These are phyloP conservation scores for Crocuta crocuta DNA, from an alignment of 2,113 vertebrate species.

Conservation along the genomic window DNA sequence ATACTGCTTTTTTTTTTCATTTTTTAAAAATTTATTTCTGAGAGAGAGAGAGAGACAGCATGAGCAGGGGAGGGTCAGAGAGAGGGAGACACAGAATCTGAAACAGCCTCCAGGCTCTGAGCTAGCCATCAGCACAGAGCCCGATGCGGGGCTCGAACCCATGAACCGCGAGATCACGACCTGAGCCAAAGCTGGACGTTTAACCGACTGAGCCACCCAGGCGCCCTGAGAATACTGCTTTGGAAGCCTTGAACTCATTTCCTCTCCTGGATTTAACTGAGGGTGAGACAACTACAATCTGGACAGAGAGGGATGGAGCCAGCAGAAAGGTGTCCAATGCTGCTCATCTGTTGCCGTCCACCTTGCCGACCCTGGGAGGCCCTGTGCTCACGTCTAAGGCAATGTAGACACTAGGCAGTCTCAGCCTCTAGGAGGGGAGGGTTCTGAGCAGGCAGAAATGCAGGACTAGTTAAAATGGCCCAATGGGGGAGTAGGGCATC, in stretches of 20 bases:
- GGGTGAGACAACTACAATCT: not conserved
- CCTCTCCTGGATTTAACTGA: not conserved
- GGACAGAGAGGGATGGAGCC: not conserved
- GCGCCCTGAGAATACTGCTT: not conserved
- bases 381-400: rapidly evolving
- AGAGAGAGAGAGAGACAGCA: no score
- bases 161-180: no score
- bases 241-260: not conserved
- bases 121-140: no score
- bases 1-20: not conserved
- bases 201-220: no score
- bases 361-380: no score
- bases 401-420: not conserved
- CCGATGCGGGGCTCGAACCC: no score
- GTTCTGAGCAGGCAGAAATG: not conserved
- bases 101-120: no score
- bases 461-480: not conserved
- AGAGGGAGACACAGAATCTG: no score
- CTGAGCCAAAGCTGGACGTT: no score
- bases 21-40: no score
- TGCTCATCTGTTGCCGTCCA: rapidly evolving
- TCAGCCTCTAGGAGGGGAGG: not conserved
- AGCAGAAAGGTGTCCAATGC: not conserved
- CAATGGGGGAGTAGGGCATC: not conserved
- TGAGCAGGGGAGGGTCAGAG: no score